A percentile compares a stretch with the other conserved stretches of the same genome.
These are phyloP conservation scores for Hydrozoanthus gracilis DNA, from an alignment of 92 coral and sea anemone genomes.

Conservation along the genomic window DNA sequence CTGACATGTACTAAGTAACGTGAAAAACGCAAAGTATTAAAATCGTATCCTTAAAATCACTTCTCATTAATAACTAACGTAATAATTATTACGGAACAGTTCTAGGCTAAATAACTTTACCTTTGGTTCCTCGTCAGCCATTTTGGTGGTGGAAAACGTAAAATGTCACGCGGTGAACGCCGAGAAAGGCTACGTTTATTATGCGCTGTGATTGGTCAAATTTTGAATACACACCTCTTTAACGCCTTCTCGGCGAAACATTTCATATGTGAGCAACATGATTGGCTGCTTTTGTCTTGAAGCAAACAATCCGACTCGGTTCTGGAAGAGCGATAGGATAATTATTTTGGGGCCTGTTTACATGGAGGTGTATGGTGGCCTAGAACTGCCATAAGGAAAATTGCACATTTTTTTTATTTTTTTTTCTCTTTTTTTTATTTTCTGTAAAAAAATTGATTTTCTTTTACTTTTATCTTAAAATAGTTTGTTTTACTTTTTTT, in stretches of 20 bases:
- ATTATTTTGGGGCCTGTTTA: conserved; percentile 17
- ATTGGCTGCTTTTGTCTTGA: conserved; percentile 18
- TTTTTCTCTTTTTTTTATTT: conserved; percentile 13
- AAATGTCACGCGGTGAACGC: conserved; percentile 4
- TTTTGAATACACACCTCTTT: conserved; percentile 19
- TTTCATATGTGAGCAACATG: conserved; percentile 14
- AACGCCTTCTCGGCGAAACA: not conserved
- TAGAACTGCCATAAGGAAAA: too few relatives aligned
- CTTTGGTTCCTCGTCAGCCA: conserved; percentile 20
- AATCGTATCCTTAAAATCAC: conserved; percentile 3
- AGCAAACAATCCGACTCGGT: conserved; percentile 20
- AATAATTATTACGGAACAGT: conserved; percentile 11
- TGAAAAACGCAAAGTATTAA: conserved; percentile 3
- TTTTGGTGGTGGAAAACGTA: conserved; percentile 4
- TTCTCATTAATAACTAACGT: conserved; percentile 6
- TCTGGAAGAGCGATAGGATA: conserved; percentile 19
- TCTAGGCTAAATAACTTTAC: not conserved
- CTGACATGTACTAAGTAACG: conserved; percentile 29
- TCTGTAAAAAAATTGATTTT: conserved; percentile 14
- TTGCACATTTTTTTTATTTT: conserved; percentile 10
- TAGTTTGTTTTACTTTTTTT: conserved; percentile 14
- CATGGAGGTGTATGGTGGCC: conserved; percentile 20
- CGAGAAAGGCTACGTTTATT: conserved; percentile 13
- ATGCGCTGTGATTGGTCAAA: conserved; percentile 36
- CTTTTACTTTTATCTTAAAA: conserved; percentile 14